These are phyloP conservation scores for Steinernema feltiae DNA, from an alignment of 1,140 invertebrate species.

Conservation along the genomic window DNA sequence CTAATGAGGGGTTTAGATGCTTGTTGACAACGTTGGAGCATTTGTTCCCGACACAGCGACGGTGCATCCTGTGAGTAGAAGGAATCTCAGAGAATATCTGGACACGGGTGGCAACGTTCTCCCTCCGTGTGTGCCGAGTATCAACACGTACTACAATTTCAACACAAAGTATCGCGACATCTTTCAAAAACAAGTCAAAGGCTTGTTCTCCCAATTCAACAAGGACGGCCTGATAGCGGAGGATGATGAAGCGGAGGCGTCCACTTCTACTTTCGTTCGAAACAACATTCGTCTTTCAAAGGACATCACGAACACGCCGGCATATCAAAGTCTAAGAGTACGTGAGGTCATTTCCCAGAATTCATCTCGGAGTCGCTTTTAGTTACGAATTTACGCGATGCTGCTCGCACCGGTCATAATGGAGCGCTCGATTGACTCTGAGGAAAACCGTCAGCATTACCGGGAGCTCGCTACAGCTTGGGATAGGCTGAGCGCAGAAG, in stretches of 20 bases:
- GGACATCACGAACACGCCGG: neutral
- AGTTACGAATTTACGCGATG: neutral
- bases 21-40: neutral
- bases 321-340: neutral
- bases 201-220: neutral
- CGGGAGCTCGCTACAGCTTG: neutral
- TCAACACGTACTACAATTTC: constrained; percentile 5
- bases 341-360: neutral
- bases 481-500: neutral
- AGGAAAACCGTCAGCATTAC: neutral
- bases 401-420: neutral
- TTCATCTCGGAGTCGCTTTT: neutral
- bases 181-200: neutral
- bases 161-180: neutral
- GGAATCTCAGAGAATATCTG: neutral
- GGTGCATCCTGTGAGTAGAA: neutral
- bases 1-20: neutral
- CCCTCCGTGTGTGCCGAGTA: neutral
- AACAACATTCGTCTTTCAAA: neutral
- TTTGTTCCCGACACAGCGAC: neutral
- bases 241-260: neutral
- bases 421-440: neutral
- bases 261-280: neutral
- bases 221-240: neutral
- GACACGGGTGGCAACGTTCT: neutral